Conservation (phyloP, 1,140 invertebrate genomes). For the Spodoptera litura region DNA sequence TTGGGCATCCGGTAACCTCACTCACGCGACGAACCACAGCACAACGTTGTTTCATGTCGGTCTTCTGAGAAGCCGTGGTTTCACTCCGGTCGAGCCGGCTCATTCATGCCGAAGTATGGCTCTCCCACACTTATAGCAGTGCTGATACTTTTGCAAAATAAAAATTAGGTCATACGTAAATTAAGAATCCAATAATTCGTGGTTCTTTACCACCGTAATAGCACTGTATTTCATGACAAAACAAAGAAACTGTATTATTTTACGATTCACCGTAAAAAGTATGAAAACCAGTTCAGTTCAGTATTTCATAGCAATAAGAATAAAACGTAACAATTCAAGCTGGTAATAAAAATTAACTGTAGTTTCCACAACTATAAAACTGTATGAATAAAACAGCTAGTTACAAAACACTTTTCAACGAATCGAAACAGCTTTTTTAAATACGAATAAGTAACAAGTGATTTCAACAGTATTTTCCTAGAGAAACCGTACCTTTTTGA, state of each 20-base stretch:
- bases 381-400: conserved; percentile 20
- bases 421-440: conserved; percentile 35
- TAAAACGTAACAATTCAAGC: conserved; percentile 15
- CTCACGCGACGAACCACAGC: no score
- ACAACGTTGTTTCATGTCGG: no score
- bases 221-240: no score
- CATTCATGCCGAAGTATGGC: no score
- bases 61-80: no score
- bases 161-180: background rate
- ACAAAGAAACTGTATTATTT: background rate
- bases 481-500: background rate
- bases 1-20: no score
- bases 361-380: conserved; percentile 25
- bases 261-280: background rate
- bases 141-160: no score
- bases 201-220: background rate
- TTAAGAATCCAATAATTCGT: background rate
- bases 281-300: background rate
- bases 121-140: no score
- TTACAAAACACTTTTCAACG: conserved; percentile 20
- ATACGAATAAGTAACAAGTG: conserved; percentile 5
- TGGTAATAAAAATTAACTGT: conserved; percentile 23
- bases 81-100: no score
- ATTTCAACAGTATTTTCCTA: no score
- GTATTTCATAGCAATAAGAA: conserved; percentile 6